Evolutionary conservation across 2,113 vertebrate species (phyloP), one percentile per base, ranked within the genome.

Genomic region (Anguilla japonica): DNA sequence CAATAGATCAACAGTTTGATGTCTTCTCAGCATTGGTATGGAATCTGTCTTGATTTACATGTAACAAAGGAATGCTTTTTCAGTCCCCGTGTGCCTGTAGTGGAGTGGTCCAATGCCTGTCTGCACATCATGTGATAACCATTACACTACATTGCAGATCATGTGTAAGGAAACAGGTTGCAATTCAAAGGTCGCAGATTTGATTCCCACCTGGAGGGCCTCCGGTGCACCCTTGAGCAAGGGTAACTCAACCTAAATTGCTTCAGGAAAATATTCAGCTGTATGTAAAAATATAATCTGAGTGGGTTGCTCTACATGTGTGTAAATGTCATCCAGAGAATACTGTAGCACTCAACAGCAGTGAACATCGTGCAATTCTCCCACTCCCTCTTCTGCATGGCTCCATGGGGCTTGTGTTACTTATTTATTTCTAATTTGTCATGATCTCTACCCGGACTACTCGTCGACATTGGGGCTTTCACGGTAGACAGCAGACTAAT

Each of bases 401-500:
- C 60, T 67, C 8, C 18, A 26, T 67, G 60, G 18, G 20, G 20
- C 22, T 67, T 83, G 5, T 56, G 20, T 53, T 83, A 57, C 20
- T 43, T 53, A 34, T 83, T 57, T 57, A 26, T 53, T 57, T 83
- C 56, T 83, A 39, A 83, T 60, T 83, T 29, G 29, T 26, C 15
- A 50, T 57, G 82, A 57, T 83, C 82, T 53, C 50, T 34, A 20
- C 39, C 83, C 41, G 60, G 83, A 71, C 83, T 84, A 57, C 56
- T 15, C 41, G 83, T 84, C 83, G 40, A 41, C 83, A 29, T 57
- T 75, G 57, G 83, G 83, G 83, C 83, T 84, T 63, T 84, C 20
- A 41, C 71, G 83, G 83, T 40, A 84, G 83, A 84, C 83, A 84
- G 83, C 8, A 29, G 57, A 14, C 56, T 84, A 84, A 84, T 84